These are phyloP conservation scores for Hippoglossus stenolepis DNA, from an alignment of 2,113 vertebrate species.

Conservation along the genomic window DNA sequence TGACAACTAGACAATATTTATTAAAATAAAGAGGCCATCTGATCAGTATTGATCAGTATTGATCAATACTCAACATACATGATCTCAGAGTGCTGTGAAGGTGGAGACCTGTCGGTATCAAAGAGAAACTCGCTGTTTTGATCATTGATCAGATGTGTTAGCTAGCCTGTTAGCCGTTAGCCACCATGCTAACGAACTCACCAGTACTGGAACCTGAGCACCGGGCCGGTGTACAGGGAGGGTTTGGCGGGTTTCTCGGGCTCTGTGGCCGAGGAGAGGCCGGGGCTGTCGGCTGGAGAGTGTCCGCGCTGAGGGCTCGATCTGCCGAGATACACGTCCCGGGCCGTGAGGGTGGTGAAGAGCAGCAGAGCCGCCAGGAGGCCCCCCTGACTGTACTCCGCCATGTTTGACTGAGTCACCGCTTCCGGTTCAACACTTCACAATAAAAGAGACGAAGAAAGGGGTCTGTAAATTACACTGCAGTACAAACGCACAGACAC, in stretches of 20 bases:
- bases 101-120: background rate
- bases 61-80: no score
- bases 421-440: conserved; percentile 3
- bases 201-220: conserved; percentile 84
- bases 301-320: conserved; percentile 31
- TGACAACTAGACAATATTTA: no score
- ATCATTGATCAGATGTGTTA: background rate
- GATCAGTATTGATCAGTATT: no score
- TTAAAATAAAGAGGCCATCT: no score
- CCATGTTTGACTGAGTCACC: conserved; percentile 63
- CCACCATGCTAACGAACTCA: conserved; percentile 48
- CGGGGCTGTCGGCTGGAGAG: conserved; percentile 36
- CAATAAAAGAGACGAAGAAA: background rate
- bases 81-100: no score
- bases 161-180: conserved; percentile 10
- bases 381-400: conserved; percentile 78
- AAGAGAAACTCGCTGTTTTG: no score
- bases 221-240: conserved; percentile 74
- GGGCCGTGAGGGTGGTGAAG: conserved; percentile 78
- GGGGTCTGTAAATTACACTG: background rate
- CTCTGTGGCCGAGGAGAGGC: conserved; percentile 3
- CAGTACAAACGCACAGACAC: no score
- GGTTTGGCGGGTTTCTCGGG: conserved; percentile 57
- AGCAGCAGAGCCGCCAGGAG: conserved; percentile 80
- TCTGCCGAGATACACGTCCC: conserved; percentile 79